Base-by-base conservation (phyloP, 2,888 invertebrate genomes). In the Hydraecia micacea region DNA sequence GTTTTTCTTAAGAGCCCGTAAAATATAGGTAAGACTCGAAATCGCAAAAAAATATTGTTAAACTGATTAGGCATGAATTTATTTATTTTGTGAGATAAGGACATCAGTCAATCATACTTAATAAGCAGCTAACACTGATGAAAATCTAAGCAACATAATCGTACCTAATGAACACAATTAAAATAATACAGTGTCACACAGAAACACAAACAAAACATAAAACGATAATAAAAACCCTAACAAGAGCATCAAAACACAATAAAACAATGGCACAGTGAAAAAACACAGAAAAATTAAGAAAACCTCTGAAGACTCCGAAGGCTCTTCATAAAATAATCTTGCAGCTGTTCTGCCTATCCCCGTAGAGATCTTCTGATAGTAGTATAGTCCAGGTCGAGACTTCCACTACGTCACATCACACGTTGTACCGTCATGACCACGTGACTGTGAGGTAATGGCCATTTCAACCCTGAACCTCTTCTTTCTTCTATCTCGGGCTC, bases 381-480 rank as follows among this genome's bases (percentile, higher is more conserved):
- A 73, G 89, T 42, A 55, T 39, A 66, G 91, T 94, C 92, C 94
- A 93, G 95, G 94, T 92, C 96, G 96, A 96, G 93, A 96, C 95
- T 95, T 95, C 96, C 96, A 96, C 96, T 96, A 96, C 96, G 95
- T 96, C 96, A 96, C 96, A 96, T 96, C 96, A 96, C 96, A 96
- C 96, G 96, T 96, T 96, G 95, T 96, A 94, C 92, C 92, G 90
- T 88, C 81, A 92, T 92, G 95, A 96, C 96, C 95, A 96, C 96
- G 96, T 96, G 96, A 96, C 95, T 95, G 96, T 96, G 96, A 96
- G 96, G 96, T 96, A 96, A 96, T 96, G 96, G 96, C 95, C 91
- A 95, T 96, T 94, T 96, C 96, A 96, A 94, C 92, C 95, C 95
- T 95, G 95, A 93, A 95, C 94, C 85, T 91, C 86, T 91, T 91